Evolutionary conservation across 2,888 invertebrate genomes (phyloP), one percentile per base, ranked within the genome.

Genomic region (Drosophila ezoana): DNA sequence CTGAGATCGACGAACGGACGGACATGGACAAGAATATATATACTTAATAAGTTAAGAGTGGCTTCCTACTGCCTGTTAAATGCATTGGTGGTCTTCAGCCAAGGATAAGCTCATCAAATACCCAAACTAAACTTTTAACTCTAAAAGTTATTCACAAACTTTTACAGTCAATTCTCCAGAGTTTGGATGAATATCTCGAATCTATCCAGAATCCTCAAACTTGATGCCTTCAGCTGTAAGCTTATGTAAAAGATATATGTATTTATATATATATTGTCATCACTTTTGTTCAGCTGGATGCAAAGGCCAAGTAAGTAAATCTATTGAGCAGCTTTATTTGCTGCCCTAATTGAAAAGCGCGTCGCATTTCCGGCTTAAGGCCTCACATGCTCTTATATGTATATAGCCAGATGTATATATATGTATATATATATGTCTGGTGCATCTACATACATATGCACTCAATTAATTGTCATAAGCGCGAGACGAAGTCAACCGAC

Each of bases 281-380:
- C 38, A 35, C 18, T 49, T 68, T 16, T 23, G 43, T 57, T 64
- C 70, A 60, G 52, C 68, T 79, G 56, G 51, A 49, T 48, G 48
- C 13, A 35, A 14, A 14, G 43, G 33, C 23, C 16, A 49, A 48
- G 47, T 43, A 33, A 54, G 23, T 53, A 40, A 41, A 28, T 59
- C 68, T 67, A 67, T 67, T 40, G 59, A 41, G 51, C 41, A 35
- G 18, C 48, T 49, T 57, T 74, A 23, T 23, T 64, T 32, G 44
- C 56, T 38, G 57, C 54, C 65, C 72, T 87, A 83, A 83, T 83
- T 83, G 83, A 89, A 83, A 89, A 85, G 83, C 89, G 83, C 89
- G 88, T 85, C 83, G 88, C 79, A 87, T 87, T 85, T 83, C 83
- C 83, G 83, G 86, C 76, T 75, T 73, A 66, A 69, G 60, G 38